These are phyloP conservation scores for Agonopterix arenella DNA, from an alignment of 2,888 invertebrate genomes.

Conservation along the genomic window DNA sequence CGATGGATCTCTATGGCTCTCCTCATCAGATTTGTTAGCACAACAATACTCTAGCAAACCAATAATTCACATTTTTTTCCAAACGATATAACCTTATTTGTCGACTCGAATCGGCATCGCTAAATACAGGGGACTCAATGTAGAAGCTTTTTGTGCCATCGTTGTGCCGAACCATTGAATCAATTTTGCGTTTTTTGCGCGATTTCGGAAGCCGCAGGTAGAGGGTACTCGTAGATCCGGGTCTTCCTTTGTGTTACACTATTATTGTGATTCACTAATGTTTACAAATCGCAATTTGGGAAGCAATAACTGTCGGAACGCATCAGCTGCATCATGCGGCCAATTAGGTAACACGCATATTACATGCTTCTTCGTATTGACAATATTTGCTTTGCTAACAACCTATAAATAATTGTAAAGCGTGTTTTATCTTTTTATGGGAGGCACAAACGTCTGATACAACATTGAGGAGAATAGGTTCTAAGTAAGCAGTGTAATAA, in stretches of 20 bases:
- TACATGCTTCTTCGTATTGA: slow-evolving; percentile 16
- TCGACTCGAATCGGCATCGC: slow-evolving; percentile 54
- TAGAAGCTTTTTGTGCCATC: slow-evolving; percentile 43
- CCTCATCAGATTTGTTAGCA: slow-evolving; percentile 15
- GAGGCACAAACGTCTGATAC: no score
- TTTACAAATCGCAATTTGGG: slow-evolving; percentile 69
- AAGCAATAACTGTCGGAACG: slow-evolving; percentile 63
- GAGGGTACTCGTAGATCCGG: slow-evolving; percentile 64
- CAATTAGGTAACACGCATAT: slow-evolving; percentile 49
- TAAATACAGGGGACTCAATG: slow-evolving; percentile 65
- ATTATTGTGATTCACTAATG: slow-evolving; percentile 58
- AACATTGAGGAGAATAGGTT: no score
- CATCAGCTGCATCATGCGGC: slow-evolving; percentile 59
- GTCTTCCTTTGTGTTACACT: slow-evolving; percentile 48
- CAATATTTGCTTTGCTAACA: slow-evolving; percentile 27
- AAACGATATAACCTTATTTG: slow-evolving; percentile 66
- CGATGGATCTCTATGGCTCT: no score
- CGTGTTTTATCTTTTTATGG: neutral
- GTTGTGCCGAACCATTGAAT: slow-evolving; percentile 52
- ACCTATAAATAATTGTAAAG: neutral
- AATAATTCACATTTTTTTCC: slow-evolving; percentile 62
- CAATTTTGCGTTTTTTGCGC: slow-evolving; percentile 63
- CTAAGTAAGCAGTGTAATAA: no score
- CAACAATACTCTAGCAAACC: slow-evolving; percentile 38
- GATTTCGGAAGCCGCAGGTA: slow-evolving; percentile 76